Base-by-base conservation (phyloP, 2,113 vertebrate genomes). In the Myotis yumanensis region DNA sequence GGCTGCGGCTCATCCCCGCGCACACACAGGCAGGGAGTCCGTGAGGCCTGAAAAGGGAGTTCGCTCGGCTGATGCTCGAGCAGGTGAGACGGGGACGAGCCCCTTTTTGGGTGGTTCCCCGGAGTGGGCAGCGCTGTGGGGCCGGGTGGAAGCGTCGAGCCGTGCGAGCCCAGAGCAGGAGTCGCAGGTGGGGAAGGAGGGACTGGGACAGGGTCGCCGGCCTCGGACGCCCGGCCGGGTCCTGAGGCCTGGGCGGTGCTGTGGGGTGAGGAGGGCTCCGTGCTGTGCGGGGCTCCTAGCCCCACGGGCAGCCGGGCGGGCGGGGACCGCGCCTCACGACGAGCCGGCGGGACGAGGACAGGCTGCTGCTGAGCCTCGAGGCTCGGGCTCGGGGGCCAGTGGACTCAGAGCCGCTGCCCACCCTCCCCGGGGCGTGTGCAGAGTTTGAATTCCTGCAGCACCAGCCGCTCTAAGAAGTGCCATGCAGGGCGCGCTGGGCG, bases 401-500 rank as follows among this genome's bases (percentile, higher is more conserved):
- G 54, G 10, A 1, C 54, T 23, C 7, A 8, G 97, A 97, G 97
- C 91, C 81, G 93, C 93, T 48, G 35, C 97, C 97, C 97, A 95
- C 96, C 97, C 97, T 97, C 95, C 96, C 95, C 98, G 79, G 97
- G 95, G 97, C 97, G 95, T 97, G 97, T 86, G 97, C 97, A 97
- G 97, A 98, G 98, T 98, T 97, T 91, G 95, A 98, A 98, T 98
- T 98, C 98, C 97, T 98, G 94, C 93, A 98, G 98, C 96, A 98
- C 97, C 98, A 98, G 98, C 95, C 97, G 94, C 73, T 97, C 98
- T 98, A 98, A 95, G 97, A 98, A 97, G 97, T 98, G 97, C 98
- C 98, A 98, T 98, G 98, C 98, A 98, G 98, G 97, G 97, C 98
- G 97, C 97, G 98, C 98, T 98, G 98, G 98, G 93, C 97, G 98